phyloP scores from a whole-genome alignment of 1,140 invertebrate genomes.

The Drosophila kikkawai region DNA sequence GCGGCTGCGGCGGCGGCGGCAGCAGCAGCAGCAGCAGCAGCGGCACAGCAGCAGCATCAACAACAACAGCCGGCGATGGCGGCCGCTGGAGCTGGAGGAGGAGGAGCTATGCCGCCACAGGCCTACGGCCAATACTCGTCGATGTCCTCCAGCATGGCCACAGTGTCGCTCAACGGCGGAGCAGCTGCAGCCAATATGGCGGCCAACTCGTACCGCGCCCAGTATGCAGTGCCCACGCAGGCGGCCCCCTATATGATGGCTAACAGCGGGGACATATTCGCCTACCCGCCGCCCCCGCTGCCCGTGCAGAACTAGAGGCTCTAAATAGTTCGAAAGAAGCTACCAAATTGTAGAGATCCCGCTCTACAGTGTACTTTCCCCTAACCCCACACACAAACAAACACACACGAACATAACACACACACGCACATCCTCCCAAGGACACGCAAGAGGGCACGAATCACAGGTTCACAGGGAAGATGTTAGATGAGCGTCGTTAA shows the following conservation, averaged over 20 bases:
- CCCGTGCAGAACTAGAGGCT: slow-evolving; percentile 80
- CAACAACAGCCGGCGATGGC: slow-evolving; percentile 39
- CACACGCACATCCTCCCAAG: slow-evolving; percentile 29
- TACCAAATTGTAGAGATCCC: slow-evolving; percentile 56
- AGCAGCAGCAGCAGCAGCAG: slow-evolving; percentile 16
- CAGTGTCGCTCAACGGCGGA: slow-evolving; percentile 68
- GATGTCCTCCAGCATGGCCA: slow-evolving; percentile 73
- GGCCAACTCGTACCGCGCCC: slow-evolving; percentile 46
- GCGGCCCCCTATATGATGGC: slow-evolving; percentile 76
- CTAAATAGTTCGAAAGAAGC: slow-evolving; percentile 44
- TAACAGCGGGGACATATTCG: slow-evolving; percentile 61
- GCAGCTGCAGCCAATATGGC: slow-evolving; percentile 24
- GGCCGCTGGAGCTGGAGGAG: slow-evolving; percentile 33
- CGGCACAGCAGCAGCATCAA: slow-evolving; percentile 41
- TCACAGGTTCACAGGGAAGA: slow-evolving; percentile 34
- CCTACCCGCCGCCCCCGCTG: slow-evolving; percentile 80
- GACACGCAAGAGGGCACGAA: slow-evolving; percentile 19
- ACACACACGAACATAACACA: slow-evolving; percentile 39
- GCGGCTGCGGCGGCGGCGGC: slow-evolving; percentile 32
- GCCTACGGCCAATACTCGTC: slow-evolving; percentile 68
- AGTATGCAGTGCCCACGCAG: slow-evolving; percentile 65
- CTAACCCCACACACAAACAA: slow-evolving; percentile 1
- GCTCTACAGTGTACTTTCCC: slow-evolving; percentile 69
- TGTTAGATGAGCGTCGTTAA: slow-evolving; percentile 36
- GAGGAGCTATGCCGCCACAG: slow-evolving; percentile 37